A percentile compares a stretch with the other conserved stretches of the same genome.
Conservation (phyloP, 2,888 invertebrate species). For the Parapristionchus giblindavisi region DNA sequence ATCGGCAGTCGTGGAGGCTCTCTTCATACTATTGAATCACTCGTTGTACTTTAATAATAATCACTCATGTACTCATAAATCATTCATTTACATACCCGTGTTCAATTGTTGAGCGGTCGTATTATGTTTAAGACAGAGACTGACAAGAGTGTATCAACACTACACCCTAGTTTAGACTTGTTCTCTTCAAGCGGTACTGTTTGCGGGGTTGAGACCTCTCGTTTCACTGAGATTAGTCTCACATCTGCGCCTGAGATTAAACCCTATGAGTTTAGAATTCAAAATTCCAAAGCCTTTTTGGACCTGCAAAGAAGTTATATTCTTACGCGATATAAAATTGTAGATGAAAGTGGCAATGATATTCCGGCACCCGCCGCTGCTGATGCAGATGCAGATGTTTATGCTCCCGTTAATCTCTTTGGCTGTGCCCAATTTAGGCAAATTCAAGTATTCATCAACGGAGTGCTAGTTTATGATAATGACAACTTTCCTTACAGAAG, state of each 20-base stretch:
- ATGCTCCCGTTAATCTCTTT: constrained; percentile 15
- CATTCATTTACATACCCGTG: too few relatives aligned
- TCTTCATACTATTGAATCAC: background rate
- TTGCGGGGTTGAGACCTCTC: background rate
- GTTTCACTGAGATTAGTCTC: background rate
- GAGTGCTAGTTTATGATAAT: constrained; percentile 1
- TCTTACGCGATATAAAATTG: constrained; percentile 1
- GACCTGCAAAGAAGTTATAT: constrained; percentile 10
- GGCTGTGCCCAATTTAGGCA: background rate
- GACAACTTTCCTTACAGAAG: background rate
- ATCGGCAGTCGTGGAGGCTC: background rate
- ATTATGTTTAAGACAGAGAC: constrained; percentile 14
- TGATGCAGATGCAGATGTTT: background rate
- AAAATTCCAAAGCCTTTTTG: background rate
- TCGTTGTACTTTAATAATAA: background rate
- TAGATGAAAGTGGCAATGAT: background rate
- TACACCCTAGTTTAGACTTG: background rate
- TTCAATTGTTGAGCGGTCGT: background rate
- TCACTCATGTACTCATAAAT: too few relatives aligned
- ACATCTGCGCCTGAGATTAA: background rate
- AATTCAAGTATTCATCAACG: constrained; percentile 2
- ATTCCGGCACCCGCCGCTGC: background rate
- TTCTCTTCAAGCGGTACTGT: background rate
- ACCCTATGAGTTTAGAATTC: background rate
- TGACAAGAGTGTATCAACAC: background rate